phyloP scores from a whole-genome alignment of 2,797 vertebrate species.

The Platyrinchus mystaceus region DNA sequence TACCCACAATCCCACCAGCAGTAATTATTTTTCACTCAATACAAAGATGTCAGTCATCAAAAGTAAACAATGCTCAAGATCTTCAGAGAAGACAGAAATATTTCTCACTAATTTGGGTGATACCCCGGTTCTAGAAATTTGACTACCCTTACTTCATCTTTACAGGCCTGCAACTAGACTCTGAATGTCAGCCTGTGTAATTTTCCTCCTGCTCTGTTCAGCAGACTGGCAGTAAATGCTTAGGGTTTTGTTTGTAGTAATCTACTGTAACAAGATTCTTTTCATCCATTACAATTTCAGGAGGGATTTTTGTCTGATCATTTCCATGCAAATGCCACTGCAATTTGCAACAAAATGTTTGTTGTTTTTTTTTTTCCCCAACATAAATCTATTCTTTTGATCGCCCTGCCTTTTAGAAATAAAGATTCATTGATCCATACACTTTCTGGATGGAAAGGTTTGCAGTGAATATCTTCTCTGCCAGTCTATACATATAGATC shows the following conservation, averaged over 20 bases:
- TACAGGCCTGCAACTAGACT: neutral
- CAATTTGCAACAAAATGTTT: neutral
- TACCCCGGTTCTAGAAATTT: neutral
- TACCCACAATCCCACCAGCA: neutral
- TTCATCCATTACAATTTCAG: neutral
- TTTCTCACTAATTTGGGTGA: neutral
- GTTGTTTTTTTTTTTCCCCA: neutral
- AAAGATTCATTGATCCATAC: neutral
- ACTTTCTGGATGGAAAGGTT: neutral
- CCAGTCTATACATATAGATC: neutral
- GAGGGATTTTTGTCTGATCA: neutral
- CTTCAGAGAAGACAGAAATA: neutral
- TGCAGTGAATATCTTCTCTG: neutral
- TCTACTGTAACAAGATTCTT: neutral
- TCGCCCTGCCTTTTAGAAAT: neutral
- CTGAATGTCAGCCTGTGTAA: neutral
- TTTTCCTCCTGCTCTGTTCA: neutral
- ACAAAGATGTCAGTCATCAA: neutral
- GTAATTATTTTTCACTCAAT: neutral
- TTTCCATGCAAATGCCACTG: neutral
- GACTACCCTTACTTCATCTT: neutral
- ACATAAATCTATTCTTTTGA: neutral
- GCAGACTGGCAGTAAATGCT: neutral
- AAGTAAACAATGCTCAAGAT: neutral
- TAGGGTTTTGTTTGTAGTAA: neutral